Base-by-base conservation (phyloP, 2,113 vertebrate genomes). In the Pimephales promelas region DNA sequence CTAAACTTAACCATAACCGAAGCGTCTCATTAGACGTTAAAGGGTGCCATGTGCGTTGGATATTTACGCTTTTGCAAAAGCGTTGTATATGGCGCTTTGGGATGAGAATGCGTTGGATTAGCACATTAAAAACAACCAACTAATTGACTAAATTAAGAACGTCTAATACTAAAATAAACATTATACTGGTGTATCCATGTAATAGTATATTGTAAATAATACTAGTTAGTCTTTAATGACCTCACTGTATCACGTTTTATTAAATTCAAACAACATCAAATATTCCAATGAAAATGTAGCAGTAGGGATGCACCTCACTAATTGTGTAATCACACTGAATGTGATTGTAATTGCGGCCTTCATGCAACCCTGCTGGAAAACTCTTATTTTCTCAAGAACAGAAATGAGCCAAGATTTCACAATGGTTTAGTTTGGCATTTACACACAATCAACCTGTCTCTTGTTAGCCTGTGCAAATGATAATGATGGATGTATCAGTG, bases 351-450 rank as follows among this genome's bases (percentile, higher is more conserved):
- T 84, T 76, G 52, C 18, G 71, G 73, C 83, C 70, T 62, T 14
- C 28, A 28, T 28, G 9, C 47, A 75, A 71, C 78, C 62, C 78
- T 61, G 34, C 26, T 40, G 28, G 22, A 78, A 83, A 79, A 68
- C 83, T 24, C 14, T 10, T 10, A 49, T 77, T 83, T 84, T 84
- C 75, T 82, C 34, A 43, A 34, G 43, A 54, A 49, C 57, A 5
- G 28, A 56, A 73, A 82, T 57, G 74, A 31, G 72, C 61, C 52
- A 56, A 83, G 20, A 81, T 66, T 83, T 79, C 66, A 28, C 31
- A 28, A 57, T 31, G n/a, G 82, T 82, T 86, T 45, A 47, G 47
- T 79, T 47, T 89, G 88, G 86, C 89, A 89, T 89, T 91, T 88
- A 34, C 57, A 45, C 28, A 83, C 85, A 90, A 86, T 88, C 85